Evolutionary conservation across 2,113 vertebrate genomes (phyloP), one percentile per base, ranked within the genome.

Genomic region (Phylloscopus whistleri): DNA sequence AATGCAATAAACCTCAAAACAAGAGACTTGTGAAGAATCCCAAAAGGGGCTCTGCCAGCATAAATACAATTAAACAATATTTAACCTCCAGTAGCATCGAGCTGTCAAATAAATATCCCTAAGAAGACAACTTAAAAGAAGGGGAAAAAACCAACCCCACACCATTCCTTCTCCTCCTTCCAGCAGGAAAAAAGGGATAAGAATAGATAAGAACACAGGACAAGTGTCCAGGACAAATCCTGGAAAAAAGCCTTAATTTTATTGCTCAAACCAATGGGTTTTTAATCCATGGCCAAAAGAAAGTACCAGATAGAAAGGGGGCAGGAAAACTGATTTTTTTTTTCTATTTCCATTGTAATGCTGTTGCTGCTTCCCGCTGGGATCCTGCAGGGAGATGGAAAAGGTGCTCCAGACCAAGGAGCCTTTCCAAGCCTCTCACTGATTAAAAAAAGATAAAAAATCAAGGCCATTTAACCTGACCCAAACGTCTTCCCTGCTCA

Each of bases 1-100:
- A 93, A 78, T 1, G 58, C 62, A 87, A 90, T 49, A 51, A 92
- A 80, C 46, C 84, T 93, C 94, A 83, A 80, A 87, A 88, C 0
- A 67, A 67, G 7, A 43, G 87, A 4, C 39, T 85, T n/a, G 53
- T 31, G 84, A 91, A 84, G 84, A 37, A 75, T 63, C 51, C 41
- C 58, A 58, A 44, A 72, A 73, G 66, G 41, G 74, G 39, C 21
- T 30, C 30, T 37, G 87, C 74, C 94, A 84, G 52, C 73, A 75
- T 3, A 92, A 92, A 93, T 72, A 64, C 19, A 23, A n/a, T 60
- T 37, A 23, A 84, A 62, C 44, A 16, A n/a, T 69, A 48, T 59
- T 70, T 7, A 87, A 60, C 76, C 44, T 60, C 31, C 73, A 15
- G 91, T 10, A 87, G 81, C 87, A 79, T 9, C 0, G 0, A 89